phyloP scores from a whole-genome alignment of 2,797 vertebrate genomes.

The Octomys mimax region DNA sequence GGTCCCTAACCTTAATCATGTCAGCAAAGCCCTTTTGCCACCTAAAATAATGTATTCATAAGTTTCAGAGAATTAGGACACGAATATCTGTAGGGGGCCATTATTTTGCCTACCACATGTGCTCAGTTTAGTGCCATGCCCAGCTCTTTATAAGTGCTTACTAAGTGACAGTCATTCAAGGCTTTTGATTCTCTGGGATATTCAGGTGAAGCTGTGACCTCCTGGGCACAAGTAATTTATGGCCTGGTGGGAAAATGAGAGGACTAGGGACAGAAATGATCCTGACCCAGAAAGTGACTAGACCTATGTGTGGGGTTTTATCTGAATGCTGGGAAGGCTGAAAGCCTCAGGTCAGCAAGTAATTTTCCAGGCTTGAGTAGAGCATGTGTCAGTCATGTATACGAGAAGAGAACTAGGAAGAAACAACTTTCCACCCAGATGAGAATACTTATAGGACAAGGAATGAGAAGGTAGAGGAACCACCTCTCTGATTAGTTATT shows the following conservation, averaged over 20 bases:
- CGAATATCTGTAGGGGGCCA: not conserved
- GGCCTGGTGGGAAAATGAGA: constrained; percentile 49
- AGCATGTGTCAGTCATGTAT: not conserved
- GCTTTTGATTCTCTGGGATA: not conserved
- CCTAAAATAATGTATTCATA: constrained; percentile 31
- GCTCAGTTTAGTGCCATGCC: not conserved
- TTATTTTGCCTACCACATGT: not conserved
- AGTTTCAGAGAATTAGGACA: constrained; percentile 21
- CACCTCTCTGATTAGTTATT: not conserved
- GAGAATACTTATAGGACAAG: not conserved
- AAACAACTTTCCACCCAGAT: constrained; percentile 18
- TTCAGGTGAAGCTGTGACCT: not conserved
- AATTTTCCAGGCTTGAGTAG: not conserved
- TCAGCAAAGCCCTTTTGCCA: constrained; percentile 37
- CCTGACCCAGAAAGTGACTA: constrained; percentile 36
- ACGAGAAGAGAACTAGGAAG: constrained; percentile 7
- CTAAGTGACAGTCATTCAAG: not conserved
- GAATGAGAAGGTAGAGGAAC: not conserved
- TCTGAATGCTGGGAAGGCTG: not conserved
- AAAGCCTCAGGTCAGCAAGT: constrained; percentile 30
- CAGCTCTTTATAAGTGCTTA: not conserved
- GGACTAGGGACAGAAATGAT: constrained; percentile 3
- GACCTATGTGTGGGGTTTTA: not conserved
- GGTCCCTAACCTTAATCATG: constrained; percentile 46
- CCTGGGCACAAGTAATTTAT: not conserved